Conservation (phyloP, 2,797 vertebrate genomes). For the Enteromius viviparus region DNA sequence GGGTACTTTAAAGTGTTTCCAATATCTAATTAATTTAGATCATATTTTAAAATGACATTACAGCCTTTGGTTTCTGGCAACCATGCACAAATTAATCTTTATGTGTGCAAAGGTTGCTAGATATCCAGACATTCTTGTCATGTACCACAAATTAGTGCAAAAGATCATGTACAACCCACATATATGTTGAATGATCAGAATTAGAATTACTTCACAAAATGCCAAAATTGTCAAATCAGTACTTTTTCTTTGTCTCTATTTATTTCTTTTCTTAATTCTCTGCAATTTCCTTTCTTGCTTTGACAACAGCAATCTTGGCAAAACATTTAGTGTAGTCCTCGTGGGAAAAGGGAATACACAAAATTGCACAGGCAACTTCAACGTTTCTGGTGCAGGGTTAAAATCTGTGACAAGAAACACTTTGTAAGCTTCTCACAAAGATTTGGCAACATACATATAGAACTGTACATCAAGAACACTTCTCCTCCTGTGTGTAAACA, state of each 20-base stretch:
- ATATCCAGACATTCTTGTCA: background rate
- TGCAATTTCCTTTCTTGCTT: background rate
- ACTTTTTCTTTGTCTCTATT: background rate
- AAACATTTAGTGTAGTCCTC: conserved; percentile 32
- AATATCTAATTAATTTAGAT: background rate
- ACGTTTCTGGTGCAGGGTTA: conserved; percentile 18
- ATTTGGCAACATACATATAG: conserved; percentile 43
- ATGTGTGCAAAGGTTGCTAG: background rate
- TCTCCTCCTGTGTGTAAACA: conserved; percentile 16
- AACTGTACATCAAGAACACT: conserved; percentile 46
- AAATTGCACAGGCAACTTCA: background rate
- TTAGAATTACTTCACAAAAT: background rate
- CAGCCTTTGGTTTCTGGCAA: background rate
- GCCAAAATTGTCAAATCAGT: background rate
- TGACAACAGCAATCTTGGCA: background rate
- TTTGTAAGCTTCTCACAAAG: conserved; percentile 28
- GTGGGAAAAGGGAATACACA: conserved; percentile 33
- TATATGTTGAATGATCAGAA: background rate
- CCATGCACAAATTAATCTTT: background rate
- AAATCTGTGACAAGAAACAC: conserved; percentile 43
- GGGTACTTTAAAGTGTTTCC: background rate
- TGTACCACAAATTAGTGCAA: background rate
- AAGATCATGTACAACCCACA: background rate
- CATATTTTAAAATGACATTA: background rate
- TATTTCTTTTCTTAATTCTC: background rate